Base-by-base conservation (phyloP, 2,797 vertebrate genomes). In the Mareca penelope region DNA sequence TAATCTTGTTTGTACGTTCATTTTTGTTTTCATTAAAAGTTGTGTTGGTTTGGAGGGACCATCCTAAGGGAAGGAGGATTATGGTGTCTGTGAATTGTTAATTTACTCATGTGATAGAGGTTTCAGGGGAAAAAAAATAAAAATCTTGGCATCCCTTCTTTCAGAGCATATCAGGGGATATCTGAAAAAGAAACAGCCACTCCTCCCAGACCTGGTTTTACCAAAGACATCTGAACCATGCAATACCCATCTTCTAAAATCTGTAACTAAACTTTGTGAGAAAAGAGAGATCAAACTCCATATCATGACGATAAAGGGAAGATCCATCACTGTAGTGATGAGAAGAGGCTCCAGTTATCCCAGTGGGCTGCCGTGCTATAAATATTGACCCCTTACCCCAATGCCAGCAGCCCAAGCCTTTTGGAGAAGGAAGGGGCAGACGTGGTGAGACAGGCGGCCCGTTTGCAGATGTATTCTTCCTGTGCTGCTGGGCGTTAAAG, bases 381-480 rank as follows among this genome's bases (percentile, higher is more conserved):
- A 90, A 64, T 95, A 80, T 33, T 90, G 28, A 31, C 24, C 53
- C 19, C 23, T 81, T 84, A 55, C 80, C 59, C 55, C 81, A 61
- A 79, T 91, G 90, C 63, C 91, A 81, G 67, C 39, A 88, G 77
- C 26, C 63, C 88, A 91, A 88, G 72, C 85, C 89, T 85, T 90
- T 89, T 57, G 79, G 67, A 93, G 70, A 63, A 79, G 77, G 92
- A 95, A 90, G 46, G 67, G 1, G 1, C 61, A 2, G 26, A 81
- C 69, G 42, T 76, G 78, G 70, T 31, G 46, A 94, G 93, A 95
- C 90, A 94, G 85, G 67, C 93, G 76, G 73, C 77, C 80, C 84
- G 60, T 91, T 94, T 94, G 88, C 80, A 88, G 77, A 89, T 79
- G 42, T 76, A 44, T 81, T 90, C 63, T 94, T 93, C 55, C 65